Conservation (phyloP, 1,140 invertebrate genomes). For the Drosophila auraria region DNA sequence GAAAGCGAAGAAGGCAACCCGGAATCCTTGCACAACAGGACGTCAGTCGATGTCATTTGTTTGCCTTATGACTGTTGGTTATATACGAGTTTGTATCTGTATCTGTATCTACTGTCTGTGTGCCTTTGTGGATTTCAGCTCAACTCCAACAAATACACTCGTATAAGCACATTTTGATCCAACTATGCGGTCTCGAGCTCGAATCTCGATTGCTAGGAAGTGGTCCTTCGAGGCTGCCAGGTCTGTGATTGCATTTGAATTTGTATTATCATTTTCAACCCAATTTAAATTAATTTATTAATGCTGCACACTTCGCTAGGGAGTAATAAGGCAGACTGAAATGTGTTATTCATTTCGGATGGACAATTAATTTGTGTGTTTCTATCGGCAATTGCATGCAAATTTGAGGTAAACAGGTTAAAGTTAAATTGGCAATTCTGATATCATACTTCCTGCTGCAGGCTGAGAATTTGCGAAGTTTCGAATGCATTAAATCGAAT, state of each 20-base stretch:
- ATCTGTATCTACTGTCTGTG: conserved; percentile 17
- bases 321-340: too few relatives aligned
- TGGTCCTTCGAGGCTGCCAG: conserved; percentile 26
- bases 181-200: not conserved
- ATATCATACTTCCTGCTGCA: not conserved
- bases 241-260: conserved; percentile 37
- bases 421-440: not conserved
- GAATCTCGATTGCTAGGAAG: conserved; percentile 40
- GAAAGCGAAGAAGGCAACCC: conserved; percentile 25
- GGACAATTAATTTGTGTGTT: conserved; percentile 17
- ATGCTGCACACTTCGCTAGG: conserved; percentile 15
- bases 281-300: conserved; percentile 45
- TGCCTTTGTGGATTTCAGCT: conserved; percentile 21
- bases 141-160: conserved; percentile 29
- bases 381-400: not conserved
- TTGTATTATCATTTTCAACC: conserved; percentile 16
- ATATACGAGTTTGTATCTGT: conserved; percentile 8
- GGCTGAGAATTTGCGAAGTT: not conserved
- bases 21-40: conserved; percentile 26
- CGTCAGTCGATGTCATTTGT: conserved; percentile 58
- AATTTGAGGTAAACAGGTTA: conserved; percentile 5
- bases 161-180: conserved; percentile 26
- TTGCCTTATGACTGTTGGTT: conserved; percentile 49
- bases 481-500: not conserved
- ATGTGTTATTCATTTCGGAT: conserved; percentile 3